A percentile compares a stretch with the other conserved stretches of the same genome.
phyloP scores from a whole-genome alignment of 2,888 invertebrate species.

The Patella depressa region DNA sequence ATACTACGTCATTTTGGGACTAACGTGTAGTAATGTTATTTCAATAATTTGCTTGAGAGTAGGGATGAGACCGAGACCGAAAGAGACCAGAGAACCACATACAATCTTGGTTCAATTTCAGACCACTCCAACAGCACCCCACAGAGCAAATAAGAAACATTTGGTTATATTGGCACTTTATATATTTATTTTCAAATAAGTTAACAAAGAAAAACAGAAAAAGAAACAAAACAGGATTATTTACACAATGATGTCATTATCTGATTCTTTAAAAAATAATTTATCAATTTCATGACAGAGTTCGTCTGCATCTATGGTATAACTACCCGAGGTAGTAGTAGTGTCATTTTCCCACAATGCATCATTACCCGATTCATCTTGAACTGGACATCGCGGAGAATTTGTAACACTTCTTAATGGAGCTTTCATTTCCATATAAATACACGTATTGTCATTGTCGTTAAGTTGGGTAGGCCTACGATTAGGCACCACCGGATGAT shows the following conservation, averaged over 20 bases:
- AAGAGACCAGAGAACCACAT: too few relatives aligned
- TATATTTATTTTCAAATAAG: background rate
- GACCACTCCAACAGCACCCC: too few relatives aligned
- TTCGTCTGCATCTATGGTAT: slow-evolving; percentile 39
- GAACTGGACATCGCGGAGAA: background rate
- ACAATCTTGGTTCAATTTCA: too few relatives aligned
- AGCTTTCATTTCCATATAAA: slow-evolving; percentile 5
- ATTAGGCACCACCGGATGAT: too few relatives aligned
- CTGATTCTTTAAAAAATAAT: slow-evolving; percentile 35
- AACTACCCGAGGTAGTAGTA: slow-evolving; percentile 41
- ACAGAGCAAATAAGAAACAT: too few relatives aligned
- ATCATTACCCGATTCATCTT: slow-evolving; percentile 9
- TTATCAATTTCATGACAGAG: slow-evolving; percentile 40
- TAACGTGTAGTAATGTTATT: too few relatives aligned
- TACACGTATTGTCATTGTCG: background rate
- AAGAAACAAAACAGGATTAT: background rate
- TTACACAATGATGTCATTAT: slow-evolving; percentile 36
- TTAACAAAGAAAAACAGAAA: background rate
- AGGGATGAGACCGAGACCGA: too few relatives aligned
- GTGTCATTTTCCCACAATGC: slow-evolving; percentile 39
- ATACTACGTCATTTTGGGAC: too few relatives aligned
- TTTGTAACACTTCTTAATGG: background rate
- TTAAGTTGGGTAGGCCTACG: too few relatives aligned
- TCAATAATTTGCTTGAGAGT: too few relatives aligned
- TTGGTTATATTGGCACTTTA: background rate